phyloP scores from a whole-genome alignment of 2,888 invertebrate genomes.

The Nephrotoma guestfalica region DNA sequence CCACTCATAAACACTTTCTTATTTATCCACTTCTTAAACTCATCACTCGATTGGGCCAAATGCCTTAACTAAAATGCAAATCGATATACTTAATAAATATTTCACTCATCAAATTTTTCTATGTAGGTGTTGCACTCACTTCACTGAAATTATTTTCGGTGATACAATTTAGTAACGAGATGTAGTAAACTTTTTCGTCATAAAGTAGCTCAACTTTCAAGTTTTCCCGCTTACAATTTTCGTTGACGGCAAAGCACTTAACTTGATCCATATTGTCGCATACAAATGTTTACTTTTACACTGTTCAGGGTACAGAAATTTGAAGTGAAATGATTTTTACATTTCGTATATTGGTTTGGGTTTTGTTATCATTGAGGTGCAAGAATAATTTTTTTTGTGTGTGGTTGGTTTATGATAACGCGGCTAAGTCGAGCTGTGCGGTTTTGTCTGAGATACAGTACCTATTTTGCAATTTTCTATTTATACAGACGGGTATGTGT shows the following conservation, averaged over 20 bases:
- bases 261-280: not conserved
- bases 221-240: not conserved
- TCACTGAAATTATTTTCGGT: not conserved
- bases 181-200: not conserved
- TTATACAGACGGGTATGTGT: too few species aligned
- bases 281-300: not conserved
- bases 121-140: not conserved
- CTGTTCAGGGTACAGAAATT: not conserved
- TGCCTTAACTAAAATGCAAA: not conserved
- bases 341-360: not conserved
- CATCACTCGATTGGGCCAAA: not conserved
- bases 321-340: not conserved
- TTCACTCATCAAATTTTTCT: not conserved
- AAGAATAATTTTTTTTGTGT: not conserved
- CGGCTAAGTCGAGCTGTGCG: not conserved
- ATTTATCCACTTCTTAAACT: constrained; percentile 4
- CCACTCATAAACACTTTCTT: not conserved
- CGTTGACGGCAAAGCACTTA: not conserved
- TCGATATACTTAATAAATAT: not conserved
- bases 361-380: not conserved
- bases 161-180: not conserved
- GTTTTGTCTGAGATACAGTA: not conserved
- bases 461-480: not conserved
- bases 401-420: not conserved
- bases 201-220: not conserved